phyloP scores from a whole-genome alignment of 2,113 vertebrate species.

The Trichomycterus rosablanca region DNA sequence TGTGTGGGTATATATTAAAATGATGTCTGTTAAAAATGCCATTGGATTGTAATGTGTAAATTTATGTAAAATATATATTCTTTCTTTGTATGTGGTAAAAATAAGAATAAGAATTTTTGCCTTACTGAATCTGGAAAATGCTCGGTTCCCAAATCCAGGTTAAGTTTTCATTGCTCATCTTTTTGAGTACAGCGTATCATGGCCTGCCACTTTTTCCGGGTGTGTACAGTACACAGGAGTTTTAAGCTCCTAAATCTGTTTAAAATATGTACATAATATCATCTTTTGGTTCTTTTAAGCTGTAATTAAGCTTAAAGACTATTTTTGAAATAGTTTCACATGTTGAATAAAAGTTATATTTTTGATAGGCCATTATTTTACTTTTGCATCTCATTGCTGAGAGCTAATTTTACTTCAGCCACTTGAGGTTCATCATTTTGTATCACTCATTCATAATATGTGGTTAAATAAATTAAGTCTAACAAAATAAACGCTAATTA shows the following conservation, averaged over 20 bases:
- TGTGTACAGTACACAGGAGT: constrained; percentile 8
- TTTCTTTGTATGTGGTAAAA: too few species aligned
- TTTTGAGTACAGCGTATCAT: constrained; percentile 13
- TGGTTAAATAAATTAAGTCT: too few species aligned
- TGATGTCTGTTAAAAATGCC: too few species aligned
- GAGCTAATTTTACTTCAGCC: constrained; percentile 15
- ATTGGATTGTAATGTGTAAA: too few species aligned
- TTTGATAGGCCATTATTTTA: constrained; percentile 59
- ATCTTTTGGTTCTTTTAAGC: constrained; percentile 43
- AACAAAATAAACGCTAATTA: not conserved
- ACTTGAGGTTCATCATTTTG: too few species aligned
- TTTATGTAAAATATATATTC: too few species aligned
- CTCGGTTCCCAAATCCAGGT: constrained; percentile 26
- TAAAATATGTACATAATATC: constrained; percentile 47
- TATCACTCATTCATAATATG: too few species aligned
- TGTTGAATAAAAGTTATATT: constrained; percentile 59
- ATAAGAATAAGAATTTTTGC: too few species aligned
- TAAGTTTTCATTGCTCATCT: not conserved
- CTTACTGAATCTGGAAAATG: too few species aligned
- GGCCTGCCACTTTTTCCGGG: not conserved
- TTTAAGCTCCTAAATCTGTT: too few species aligned
- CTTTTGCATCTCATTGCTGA: constrained; percentile 31
- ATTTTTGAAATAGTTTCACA: constrained; percentile 60
- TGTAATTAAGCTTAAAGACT: constrained; percentile 56
- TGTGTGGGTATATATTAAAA: too few species aligned